Base-by-base conservation (phyloP, 2,113 vertebrate species). In the Labeo catla region DNA sequence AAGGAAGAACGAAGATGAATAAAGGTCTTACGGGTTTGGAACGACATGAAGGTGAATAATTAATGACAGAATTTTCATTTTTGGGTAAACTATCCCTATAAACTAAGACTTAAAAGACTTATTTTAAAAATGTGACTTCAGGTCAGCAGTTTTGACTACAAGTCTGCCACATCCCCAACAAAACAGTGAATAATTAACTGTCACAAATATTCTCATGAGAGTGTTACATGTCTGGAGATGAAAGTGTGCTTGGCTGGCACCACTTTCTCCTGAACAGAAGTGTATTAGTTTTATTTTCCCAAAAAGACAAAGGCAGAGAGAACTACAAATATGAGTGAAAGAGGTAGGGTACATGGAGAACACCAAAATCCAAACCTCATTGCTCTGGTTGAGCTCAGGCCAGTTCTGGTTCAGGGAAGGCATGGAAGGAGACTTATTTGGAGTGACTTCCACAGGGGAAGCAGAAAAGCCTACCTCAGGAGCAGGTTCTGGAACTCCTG, bases 391-490 rank as follows among this genome's bases (percentile, higher is more conserved):
- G 93, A 99, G 94, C 91, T 99, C 98, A 2, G 98, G 97, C 98
- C 98, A 99, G 80, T 96, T 97, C 95, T 99, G 98, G 94, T 97
- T 99, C 83, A 99, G 94, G 0, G 98, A 99, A n/a, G 98, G 98
- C 98, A 99, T 98, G 65, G 98, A 99, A 2, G 98, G 98, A 19
- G 98, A 99, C 91, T 99, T 99, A 96, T 95, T 99, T 90, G 98
- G 97, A 90, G 98, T 96, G 77, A 97, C 97, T 93, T 99, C 98
- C 84, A 96, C 97, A 39, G 98, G 98, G 77, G 98, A 99, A 89
- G 95, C 93, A 4, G 97, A 96, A 89, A 96, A 99, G 89, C 95
- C 97, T 86, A 98, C 97, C 63, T 99, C 98, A 89, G 95, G 90
- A 13, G 94, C 90, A 86, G 95, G 89, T 86, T 99, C 98, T 13